These are phyloP conservation scores for Sceloporus tristichus DNA, from an alignment of 2,113 vertebrate genomes.

Conservation along the genomic window DNA sequence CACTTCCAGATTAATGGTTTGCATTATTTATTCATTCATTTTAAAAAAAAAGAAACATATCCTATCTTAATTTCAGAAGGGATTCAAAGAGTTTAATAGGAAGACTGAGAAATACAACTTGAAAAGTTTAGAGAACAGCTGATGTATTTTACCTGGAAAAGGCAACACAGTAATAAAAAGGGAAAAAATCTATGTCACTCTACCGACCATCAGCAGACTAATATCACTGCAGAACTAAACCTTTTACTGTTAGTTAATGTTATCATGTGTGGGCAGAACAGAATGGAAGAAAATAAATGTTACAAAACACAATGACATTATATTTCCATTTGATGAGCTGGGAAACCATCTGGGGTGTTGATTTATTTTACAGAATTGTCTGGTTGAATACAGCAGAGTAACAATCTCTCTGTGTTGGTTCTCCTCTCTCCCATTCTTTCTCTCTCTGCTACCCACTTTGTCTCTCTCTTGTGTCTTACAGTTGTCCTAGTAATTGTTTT, in stretches of 20 bases:
- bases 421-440: neutral
- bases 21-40: too few species aligned
- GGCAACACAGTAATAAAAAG: too few species aligned
- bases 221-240: neutral
- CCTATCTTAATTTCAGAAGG: neutral
- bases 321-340: neutral
- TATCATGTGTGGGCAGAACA: neutral
- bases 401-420: neutral
- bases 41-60: neutral
- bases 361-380: neutral
- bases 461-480: constrained; percentile 44
- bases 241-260: neutral
- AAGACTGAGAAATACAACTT: neutral
- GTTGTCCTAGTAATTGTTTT: constrained; percentile 81
- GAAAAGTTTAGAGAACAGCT: neutral
- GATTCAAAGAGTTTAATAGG: neutral
- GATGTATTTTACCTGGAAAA: neutral
- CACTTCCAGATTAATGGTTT: too few species aligned
- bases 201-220: neutral
- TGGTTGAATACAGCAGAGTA: neutral
- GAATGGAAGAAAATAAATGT: neutral
- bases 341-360: neutral
- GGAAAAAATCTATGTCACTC: neutral
- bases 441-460: neutral
- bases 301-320: neutral